Base-by-base conservation (phyloP, 2,888 invertebrate species). In the Thymelicus lineola region DNA sequence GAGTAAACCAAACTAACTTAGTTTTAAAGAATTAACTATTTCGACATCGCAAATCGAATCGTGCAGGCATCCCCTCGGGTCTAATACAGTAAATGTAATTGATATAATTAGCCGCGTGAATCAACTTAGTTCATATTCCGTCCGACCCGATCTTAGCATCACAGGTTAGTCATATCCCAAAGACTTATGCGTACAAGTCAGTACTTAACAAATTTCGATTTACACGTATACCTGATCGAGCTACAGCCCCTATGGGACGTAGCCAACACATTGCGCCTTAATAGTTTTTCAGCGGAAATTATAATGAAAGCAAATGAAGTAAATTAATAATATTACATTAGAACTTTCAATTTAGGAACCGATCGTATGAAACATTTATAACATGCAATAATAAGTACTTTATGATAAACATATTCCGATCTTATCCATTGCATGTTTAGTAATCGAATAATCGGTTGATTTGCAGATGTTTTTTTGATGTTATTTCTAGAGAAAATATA, bases 141-240 rank as follows among this genome's bases (percentile, higher is more conserved):
- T 68, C 68, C 68, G 68, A 68, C 68, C 68, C 68, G 67, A 61
- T 67, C 53, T 55, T 59, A 59, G 50, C 61, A 68, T 62, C 68
- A 68, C 61, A 57, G 61, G 68, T 68, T 61, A 68, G 68, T 68
- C 68, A 68, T 68, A 57, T 68, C 61, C 68, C 68, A 68, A 68
- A 68, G 68, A 68, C 68, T 61, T 67, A 61, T 61, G 67, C 45
- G 45, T 61, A 68, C 55, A 57, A 61, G 55, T 62, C 61, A 62
- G 68, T 68, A 68, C 68, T 68, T 68, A 68, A 63, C 50, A 36
- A 36, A 65, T 46, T 42, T 57, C 62, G 38, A 62, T 67, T 66
- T 45, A 58, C 45, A 58, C 12, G 45, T 58, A 59, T 53, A 38
- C 12, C 46, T 17, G 38, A 55, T 60, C 55, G 55, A 55, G 62